phyloP scores from a whole-genome alignment of 2,113 vertebrate genomes.

The Dipodomys spectabilis region DNA sequence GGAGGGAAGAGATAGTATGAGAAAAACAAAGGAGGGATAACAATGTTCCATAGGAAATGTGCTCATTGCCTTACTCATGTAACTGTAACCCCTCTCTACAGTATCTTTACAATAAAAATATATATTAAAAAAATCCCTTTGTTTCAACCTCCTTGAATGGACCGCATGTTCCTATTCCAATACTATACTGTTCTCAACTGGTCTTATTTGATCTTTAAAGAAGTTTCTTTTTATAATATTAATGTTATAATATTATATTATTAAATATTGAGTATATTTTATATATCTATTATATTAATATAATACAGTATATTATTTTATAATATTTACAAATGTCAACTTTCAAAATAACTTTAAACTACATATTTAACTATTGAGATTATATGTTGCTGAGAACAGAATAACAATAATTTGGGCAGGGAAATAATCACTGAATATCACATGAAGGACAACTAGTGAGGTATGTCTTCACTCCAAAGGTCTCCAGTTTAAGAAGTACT shows the following conservation, averaged over 20 bases:
- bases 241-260: background rate
- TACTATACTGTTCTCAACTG: background rate
- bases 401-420: background rate
- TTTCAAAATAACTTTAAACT: background rate
- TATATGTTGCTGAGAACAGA: background rate
- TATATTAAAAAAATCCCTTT: background rate
- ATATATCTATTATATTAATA: too few relatives aligned
- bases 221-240: background rate
- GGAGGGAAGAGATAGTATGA: too few relatives aligned
- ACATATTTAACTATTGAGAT: background rate
- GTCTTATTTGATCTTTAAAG: background rate
- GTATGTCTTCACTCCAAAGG: background rate
- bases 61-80: too few relatives aligned
- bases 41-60: too few relatives aligned
- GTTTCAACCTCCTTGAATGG: too few relatives aligned
- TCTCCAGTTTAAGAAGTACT: background rate
- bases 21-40: too few relatives aligned
- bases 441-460: background rate
- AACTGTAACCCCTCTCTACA: too few relatives aligned
- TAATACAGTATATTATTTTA: too few relatives aligned
- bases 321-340: too few relatives aligned
- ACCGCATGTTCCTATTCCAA: rapidly evolving
- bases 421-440: background rate
- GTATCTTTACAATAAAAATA: too few relatives aligned
- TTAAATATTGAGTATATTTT: too few relatives aligned